A percentile compares a stretch with the other conserved stretches of the same genome.
Conservation (phyloP, 53 echinoderm and acorn worm genomes). For the Luidia sarsii region DNA sequence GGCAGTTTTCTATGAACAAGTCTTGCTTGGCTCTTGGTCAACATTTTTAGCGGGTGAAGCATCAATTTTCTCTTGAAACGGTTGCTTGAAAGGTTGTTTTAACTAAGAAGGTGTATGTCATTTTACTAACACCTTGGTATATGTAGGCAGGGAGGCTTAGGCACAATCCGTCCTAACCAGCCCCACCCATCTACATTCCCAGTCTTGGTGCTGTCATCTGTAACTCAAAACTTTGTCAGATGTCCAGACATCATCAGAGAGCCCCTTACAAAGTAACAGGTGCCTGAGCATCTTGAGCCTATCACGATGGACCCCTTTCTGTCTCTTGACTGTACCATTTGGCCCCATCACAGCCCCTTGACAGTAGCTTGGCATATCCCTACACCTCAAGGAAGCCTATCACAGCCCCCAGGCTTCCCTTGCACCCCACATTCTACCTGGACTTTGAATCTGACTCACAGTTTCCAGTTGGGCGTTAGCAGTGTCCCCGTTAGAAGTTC, state of each 20-base stretch:
- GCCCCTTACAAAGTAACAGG: not conserved
- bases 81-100: too few species aligned
- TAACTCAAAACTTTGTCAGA: not conserved
- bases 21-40: too few species aligned
- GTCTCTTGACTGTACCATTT: too few species aligned
- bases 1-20: too few species aligned
- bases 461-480: conserved; percentile 15
- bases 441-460: conserved; percentile 28
- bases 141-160: too few species aligned
- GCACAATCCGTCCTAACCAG: too few species aligned
- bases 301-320: not conserved
- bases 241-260: not conserved
- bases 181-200: too few species aligned
- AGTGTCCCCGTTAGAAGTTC: not conserved
- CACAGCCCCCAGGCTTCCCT: conserved; percentile 37
- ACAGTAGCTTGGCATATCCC: conserved; percentile 17
- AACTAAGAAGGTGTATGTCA: too few species aligned
- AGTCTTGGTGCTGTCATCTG: too few species aligned
- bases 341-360: not conserved
- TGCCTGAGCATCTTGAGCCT: not conserved
- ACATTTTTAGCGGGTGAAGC: too few species aligned
- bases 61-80: too few species aligned
- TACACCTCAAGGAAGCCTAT: conserved; percentile 52
- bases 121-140: too few species aligned
- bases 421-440: not conserved